Base-by-base conservation (phyloP, 2,113 vertebrate species). In the Gila orcuttii region DNA sequence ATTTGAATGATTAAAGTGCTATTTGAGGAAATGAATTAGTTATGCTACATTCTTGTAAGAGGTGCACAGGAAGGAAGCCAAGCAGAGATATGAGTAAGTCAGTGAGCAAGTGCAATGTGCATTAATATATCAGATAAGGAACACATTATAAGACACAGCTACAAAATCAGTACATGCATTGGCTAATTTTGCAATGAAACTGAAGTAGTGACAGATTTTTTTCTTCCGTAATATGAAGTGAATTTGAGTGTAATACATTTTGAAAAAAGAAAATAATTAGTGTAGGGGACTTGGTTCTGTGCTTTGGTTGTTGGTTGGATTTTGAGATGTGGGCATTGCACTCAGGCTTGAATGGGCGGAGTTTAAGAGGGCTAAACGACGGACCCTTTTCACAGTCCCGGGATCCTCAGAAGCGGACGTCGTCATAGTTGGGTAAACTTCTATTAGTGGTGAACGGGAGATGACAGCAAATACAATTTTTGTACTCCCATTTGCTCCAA, bases 21-120 rank as follows among this genome's bases (percentile, higher is more conserved):
- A 91, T 92, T 93, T 90, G 87, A 85, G 90, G 90, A 92, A 91
- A 86, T 84, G 15, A 84, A 93, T 92, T 91, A 91, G 92, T 91
- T 92, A 90, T 89, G 92, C 92, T 90, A 90, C 89, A 92, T 93
- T 89, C 91, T 84, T 79, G 66, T 86, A 83, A 86, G 87, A 89
- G 85, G 89, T 89, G 85, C 87, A 45, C 87, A 33, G 88, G 87
- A 87, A 87, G 89, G 84, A 85, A 89, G 87, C 87, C 69, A 3
- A 25, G 90, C 83, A 92, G 77, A 88, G 23, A 25, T 69, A 47
- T 69, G 74, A 50, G 60, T 71, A 78, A 71, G 55, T n/a, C 50
- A 71, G 45, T 71, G 15, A 68, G 28, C 60, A 64, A 60, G 19
- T 78, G 57, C 12, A 28, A 57, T 17, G 55, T 60, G 36, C 55